Evolutionary conservation across 2,888 invertebrate genomes (phyloP).

Genomic region (Slavum lentiscoides): DNA sequence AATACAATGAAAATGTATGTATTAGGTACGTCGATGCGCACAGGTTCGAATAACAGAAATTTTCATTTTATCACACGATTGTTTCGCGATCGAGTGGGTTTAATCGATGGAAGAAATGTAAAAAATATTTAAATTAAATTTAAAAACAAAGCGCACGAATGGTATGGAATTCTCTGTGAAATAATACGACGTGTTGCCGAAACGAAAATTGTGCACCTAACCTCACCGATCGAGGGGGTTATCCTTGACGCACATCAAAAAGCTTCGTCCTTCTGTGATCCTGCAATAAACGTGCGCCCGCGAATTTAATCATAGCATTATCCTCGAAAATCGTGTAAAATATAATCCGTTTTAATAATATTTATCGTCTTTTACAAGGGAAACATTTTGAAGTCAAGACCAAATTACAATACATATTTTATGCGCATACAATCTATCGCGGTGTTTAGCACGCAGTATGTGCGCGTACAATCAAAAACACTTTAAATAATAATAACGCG

Average conservation of each 20-base stretch:
- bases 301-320: too few species aligned
- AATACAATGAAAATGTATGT: not conserved
- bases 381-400: slow-evolving; percentile 44
- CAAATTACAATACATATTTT: not conserved
- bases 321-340: too few species aligned
- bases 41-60: not conserved
- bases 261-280: slow-evolving; percentile 16
- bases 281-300: not conserved
- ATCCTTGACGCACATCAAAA: slow-evolving; percentile 43
- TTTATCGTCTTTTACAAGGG: slow-evolving; percentile 24
- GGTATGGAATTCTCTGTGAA: not conserved
- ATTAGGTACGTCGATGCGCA: not conserved
- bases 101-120: not conserved
- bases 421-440: not conserved
- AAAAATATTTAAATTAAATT: not conserved
- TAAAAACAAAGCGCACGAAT: not conserved
- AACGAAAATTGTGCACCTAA: not conserved
- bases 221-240: too few species aligned
- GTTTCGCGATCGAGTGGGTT: slow-evolving; percentile 15
- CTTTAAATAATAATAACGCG: not conserved
- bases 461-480: too few species aligned
- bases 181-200: not conserved
- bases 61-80: slow-evolving; percentile 17
- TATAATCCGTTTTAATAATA: not conserved
- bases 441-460: not conserved